Percentiles rank a stretch among this genome's conserved stretches.
Evolutionary conservation across 1,140 invertebrate genomes (phyloP).

Genomic region (Rhopalosiphum maidis): DNA sequence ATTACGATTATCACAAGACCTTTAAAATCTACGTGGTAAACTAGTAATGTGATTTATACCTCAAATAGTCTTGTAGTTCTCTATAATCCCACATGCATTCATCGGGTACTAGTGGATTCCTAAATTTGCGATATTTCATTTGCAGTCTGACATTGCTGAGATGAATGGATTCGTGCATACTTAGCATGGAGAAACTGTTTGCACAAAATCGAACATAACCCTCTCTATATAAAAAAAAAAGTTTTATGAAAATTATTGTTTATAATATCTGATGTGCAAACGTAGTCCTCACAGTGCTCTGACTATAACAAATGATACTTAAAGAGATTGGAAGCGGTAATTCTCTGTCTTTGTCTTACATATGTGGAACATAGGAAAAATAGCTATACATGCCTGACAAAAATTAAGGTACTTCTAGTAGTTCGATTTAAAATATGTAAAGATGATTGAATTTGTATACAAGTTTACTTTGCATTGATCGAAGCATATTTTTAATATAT

Average conservation of each 20-base stretch:
- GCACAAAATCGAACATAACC: conserved; percentile 93
- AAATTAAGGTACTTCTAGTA: too few species aligned
- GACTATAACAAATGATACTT: too few species aligned
- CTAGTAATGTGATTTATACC: conserved; percentile 59
- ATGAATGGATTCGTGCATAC: conserved; percentile 92
- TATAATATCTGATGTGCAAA: background rate
- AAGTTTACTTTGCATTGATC: too few species aligned
- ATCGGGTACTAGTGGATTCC: conserved; percentile 76
- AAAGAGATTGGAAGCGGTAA: too few species aligned
- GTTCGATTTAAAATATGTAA: too few species aligned
- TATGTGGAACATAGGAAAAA: too few species aligned
- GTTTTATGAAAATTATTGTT: background rate
- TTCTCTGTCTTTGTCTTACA: too few species aligned
- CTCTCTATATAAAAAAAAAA: conserved; percentile 68
- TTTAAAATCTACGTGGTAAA: background rate
- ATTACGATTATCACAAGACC: background rate
- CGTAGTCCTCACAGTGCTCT: background rate
- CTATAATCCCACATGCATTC: conserved; percentile 82
- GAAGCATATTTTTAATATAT: too few species aligned
- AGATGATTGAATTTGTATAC: too few species aligned
- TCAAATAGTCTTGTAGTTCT: conserved; percentile 76
- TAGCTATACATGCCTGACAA: too few species aligned
- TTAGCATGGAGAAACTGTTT: conserved; percentile 85
- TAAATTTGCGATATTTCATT: conserved; percentile 85
- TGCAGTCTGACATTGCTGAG: conserved; percentile 94